Conservation (phyloP, 37 sponge, comb jelly and placozoan genomes). For the Beroe forskalii region DNA sequence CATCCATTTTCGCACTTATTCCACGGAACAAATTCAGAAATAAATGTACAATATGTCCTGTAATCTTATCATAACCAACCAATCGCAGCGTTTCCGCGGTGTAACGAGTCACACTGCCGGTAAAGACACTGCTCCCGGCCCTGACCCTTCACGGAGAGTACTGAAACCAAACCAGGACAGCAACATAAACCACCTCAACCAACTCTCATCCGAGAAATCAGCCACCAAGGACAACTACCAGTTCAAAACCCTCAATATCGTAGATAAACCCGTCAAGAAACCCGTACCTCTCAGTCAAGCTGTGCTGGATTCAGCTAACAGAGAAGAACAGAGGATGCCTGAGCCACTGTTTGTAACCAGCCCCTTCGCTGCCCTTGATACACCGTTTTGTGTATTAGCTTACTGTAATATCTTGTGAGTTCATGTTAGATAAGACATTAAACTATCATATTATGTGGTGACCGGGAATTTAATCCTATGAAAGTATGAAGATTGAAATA, state of each 20-base stretch:
- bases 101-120: slow-evolving; percentile 17
- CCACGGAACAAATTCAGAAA: too few species aligned
- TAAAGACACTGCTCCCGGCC: background rate
- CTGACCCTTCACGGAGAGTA: background rate
- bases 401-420: too few species aligned
- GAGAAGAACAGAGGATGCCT: background rate
- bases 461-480: too few species aligned
- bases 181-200: background rate
- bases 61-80: too few species aligned
- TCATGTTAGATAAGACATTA: too few species aligned
- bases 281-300: background rate
- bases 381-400: background rate
- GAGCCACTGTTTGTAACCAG: background rate
- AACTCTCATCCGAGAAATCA: background rate
- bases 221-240: background rate
- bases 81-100: background rate
- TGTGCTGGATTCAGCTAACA: background rate
- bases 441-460: too few species aligned
- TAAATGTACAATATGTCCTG: too few species aligned
- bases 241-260: background rate
- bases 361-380: slow-evolving; percentile 5
- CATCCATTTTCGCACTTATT: too few species aligned
- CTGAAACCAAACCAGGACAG: background rate
- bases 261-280: background rate
- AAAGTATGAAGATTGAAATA: too few species aligned